Base-by-base conservation (phyloP, 2,888 invertebrate genomes). In the Ochlodes sylvanus region DNA sequence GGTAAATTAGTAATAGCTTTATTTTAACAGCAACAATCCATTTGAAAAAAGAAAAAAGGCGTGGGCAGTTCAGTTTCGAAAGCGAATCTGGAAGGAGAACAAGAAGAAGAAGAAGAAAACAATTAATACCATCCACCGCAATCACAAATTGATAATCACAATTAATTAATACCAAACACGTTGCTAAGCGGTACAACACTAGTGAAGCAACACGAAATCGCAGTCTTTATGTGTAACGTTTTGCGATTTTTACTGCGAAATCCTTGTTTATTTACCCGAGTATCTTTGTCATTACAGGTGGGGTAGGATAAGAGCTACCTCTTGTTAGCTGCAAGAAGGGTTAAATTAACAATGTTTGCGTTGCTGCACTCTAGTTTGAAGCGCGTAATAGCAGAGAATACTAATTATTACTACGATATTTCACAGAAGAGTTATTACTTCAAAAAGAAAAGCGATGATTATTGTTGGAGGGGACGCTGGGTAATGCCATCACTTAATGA, bases 291-390 rank as follows among this genome's bases (percentile, higher is more conserved):
- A 54, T 54, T 32, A 19, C 21, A 32, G 32, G 32, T n/a, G 54
- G 54, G 54, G 54, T 54, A 21, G 52, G 54, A 54, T n/a, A 54
- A 54, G 54, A 54, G 54, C 32, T 27, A 7, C n/a, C 54, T 54
- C 54, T 54, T 54, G 54, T 54, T 54, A 54, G 54, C 55, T 15
- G 17, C 34, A 55, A 55, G 52, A 50, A 50, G 52, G 55, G 55
- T 55, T 55, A 55, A 32, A 55, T 55, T 55, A 55, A 34, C 55
- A 55, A 55, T 55, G 55, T 34, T 55, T 55, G 34, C 55, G 34
- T 34, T 34, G 15, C 34, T 34, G 55, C 55, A 34, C 55, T 55
- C 55, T 6, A 34, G 55, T 55, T 55, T 55, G 54, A 54, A 54
- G 55, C 55, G 55, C 34, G 34, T 55, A 55, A 55, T 55, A 55